Evolutionary conservation across 2,888 invertebrate genomes (phyloP), one percentile per base, ranked within the genome.

Genomic region (Oeneis ivallda): DNA sequence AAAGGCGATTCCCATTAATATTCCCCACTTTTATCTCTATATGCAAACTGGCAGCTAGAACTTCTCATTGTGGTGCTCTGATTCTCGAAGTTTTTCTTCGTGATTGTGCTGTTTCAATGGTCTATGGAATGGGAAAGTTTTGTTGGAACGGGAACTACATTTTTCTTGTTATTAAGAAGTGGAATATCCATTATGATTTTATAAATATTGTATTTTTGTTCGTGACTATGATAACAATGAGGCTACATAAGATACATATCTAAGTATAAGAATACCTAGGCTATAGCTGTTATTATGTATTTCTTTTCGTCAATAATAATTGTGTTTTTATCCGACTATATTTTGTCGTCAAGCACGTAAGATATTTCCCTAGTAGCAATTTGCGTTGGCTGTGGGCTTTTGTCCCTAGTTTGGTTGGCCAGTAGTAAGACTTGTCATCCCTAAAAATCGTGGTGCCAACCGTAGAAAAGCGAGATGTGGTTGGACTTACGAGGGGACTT

Each of bases 1-100:
- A 68, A 68, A 78, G 86, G 84, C 84, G 85, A 87, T 86, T 85
- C 91, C 87, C 91, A 92, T 92, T 92, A 92, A 91, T 92, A 92
- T 92, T 91, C 92, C 89, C 90, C 86, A 90, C 91, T 92, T 92
- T 92, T 92, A 92, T 92, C 92, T 92, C 92, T 92, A 91, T 91
- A 92, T 92, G 92, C 92, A 91, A 92, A 92, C 91, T 90, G 91
- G 91, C 89, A 86, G 87, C 83, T 85, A 84, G 85, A 89, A 89
- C 85, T 83, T 83, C 84, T 90, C 91, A 92, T 91, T 91, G 91
- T 90, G 87, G 86, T 81, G 74, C 83, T 83, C 80, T 86, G 89
- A 89, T 89, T 89, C 86, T 76, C 79, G 76, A 81, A 84, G 79
- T 87, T 87, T 80, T 74, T 72, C 73, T 79, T 77, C 76, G 73